Evolutionary conservation across 2,113 vertebrate genomes (phyloP).

Genomic region (Chiloscyllium plagiosum): DNA sequence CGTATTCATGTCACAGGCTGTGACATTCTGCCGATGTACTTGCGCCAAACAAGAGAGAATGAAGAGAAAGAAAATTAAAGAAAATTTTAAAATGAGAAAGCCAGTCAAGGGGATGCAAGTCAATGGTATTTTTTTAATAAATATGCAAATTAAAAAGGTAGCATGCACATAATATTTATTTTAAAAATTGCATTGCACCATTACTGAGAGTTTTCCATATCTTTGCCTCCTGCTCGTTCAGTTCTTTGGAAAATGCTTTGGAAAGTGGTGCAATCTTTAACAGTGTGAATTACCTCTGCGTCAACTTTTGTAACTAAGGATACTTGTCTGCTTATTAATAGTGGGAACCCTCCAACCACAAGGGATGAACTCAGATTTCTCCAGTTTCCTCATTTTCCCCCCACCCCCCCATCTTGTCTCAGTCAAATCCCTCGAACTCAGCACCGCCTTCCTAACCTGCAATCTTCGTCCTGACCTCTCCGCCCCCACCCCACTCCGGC

Average conservation of each 20-base stretch:
- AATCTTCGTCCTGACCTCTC: too few relatives aligned
- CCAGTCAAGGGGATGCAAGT: conserved; percentile 13
- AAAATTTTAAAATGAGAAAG: conserved; percentile 20
- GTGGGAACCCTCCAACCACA: too few relatives aligned
- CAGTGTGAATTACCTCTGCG: background rate
- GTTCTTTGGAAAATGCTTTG: background rate
- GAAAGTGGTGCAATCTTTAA: background rate
- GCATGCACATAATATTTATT: background rate
- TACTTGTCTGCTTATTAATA: background rate
- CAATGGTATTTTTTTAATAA: conserved; percentile 16
- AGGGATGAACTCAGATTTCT: too few relatives aligned
- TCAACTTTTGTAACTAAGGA: background rate
- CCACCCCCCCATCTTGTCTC: too few relatives aligned
- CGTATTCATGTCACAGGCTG: conserved; percentile 29
- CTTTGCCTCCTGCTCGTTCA: background rate
- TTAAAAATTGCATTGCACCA: background rate
- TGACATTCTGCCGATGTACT: background rate
- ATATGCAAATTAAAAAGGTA: background rate
- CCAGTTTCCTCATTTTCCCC: too few relatives aligned
- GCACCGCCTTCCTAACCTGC: too few relatives aligned
- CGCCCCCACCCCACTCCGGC: too few relatives aligned
- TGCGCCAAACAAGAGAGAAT: conserved; percentile 5
- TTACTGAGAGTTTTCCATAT: background rate
- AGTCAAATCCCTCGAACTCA: too few relatives aligned
- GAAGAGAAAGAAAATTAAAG: background rate